Evolutionary conservation across 2,888 invertebrate species (phyloP), one percentile per base, ranked within the genome.

Genomic region (Ectemnius cavifrons): DNA sequence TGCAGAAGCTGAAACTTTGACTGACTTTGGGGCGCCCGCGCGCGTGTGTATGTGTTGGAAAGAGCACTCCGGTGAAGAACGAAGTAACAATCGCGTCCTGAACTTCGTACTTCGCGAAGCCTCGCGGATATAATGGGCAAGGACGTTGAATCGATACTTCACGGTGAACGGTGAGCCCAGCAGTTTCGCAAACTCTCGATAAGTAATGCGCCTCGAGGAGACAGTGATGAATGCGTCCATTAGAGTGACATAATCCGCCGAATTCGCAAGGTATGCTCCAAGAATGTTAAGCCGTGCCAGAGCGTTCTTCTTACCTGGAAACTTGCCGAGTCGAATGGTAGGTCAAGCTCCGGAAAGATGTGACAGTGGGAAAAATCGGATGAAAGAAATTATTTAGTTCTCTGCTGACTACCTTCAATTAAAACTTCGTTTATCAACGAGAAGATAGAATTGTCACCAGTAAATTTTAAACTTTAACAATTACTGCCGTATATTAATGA

Each of bases 101-200:
- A 52, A 52, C 52, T 52, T 52, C n/a, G 52, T 52, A 52, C 52
- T 52, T 52, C 14, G 52, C 16, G 14, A 52, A 52, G 52, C 16
- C 52, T 52, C n/a, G 14, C 52, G n/a, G 16, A 52, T 52, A 52
- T 52, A 52, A 52, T 52, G n/a, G 52, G n/a, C 16, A 16, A 52
- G 52, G 37, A 37, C 37, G 37, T 11, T 1, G 37, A 37, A 52
- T 52, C 52, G 52, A 52, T 37, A 37, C 37, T 37, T 37, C 11
- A 16, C 52, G 52, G 8, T 4, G 52, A 13, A 13, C 52, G 16
- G 14, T 14, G 52, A 52, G 37, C 2, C 14, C 14, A 52, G 52
- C 16, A 52, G 52, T 52, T 52, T 16, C 14, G 14, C 16, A 52
- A 52, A 52, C n/a, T 52, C 16, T 52, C 52, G 16, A 52, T 52